Conservation (phyloP, 2,113 vertebrate genomes). For the Zosterops hypoxanthus region DNA sequence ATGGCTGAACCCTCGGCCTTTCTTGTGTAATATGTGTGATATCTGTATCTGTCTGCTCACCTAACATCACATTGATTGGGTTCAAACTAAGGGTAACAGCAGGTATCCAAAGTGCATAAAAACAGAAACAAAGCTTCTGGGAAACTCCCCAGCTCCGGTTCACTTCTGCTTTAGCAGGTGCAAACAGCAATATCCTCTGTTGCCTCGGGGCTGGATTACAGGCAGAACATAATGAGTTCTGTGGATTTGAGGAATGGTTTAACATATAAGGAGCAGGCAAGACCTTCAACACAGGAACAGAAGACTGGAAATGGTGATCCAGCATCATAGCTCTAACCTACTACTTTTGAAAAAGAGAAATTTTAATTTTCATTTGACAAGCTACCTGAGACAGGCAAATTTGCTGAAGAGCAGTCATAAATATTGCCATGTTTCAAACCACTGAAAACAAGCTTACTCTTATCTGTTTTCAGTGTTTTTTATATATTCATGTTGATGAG, state of each 20-base stretch:
- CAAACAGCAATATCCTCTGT: not conserved
- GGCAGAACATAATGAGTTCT: not conserved
- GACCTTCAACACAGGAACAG: not conserved
- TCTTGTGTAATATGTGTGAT: not conserved
- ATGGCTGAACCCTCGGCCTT: not conserved
- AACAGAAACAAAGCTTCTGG: not conserved
- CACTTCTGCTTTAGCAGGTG: not conserved
- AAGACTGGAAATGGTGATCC: not conserved
- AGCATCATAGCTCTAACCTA: not conserved
- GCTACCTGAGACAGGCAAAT: not conserved
- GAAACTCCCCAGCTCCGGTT: not conserved
- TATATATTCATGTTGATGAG: not conserved
- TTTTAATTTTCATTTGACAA: not conserved
- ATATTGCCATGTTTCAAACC: not conserved
- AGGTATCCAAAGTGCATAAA: not conserved
- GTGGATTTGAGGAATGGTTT: not conserved
- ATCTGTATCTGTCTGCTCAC: not conserved
- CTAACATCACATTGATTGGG: not conserved
- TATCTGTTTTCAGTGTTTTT: not conserved
- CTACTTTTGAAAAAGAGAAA: not conserved
- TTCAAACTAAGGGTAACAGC: slow-evolving; percentile 30
- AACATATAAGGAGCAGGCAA: not conserved
- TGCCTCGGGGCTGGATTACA: not conserved
- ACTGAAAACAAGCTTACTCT: not conserved
- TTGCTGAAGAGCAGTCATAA: not conserved